Evolutionary conservation across 2,113 vertebrate species (phyloP), one percentile per base, ranked within the genome.

Genomic region (Cairina moschata): DNA sequence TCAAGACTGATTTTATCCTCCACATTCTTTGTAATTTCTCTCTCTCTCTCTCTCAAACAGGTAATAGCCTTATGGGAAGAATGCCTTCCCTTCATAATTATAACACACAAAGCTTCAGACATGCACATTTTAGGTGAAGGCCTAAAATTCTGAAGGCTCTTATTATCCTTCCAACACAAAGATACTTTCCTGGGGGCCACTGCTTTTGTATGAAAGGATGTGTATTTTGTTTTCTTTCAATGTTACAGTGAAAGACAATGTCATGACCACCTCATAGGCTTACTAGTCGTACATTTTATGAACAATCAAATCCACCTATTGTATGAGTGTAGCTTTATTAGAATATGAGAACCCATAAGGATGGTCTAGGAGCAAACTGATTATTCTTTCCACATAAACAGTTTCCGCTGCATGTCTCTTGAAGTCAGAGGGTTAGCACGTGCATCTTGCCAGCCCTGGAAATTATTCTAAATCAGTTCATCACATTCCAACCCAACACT

Each of bases 381-480:
- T 67, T 60, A 18, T 83, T 36, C 60, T 44, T 86, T 73, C 68
- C 52, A 83, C 68, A 75, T 59, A 74, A 65, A 81, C 79, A 88
- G 44, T n/a, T 95, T 75, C 63, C 44, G 72, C 11, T 83, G 76
- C 52, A 8, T 42, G 60, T 79, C 48, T 86, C 54, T 72, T 63
- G 72, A 69, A 90, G 87, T 90, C 90, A 90, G 4, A 77, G 36
- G 18, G 36, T 63, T 66, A 46, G 59, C 60, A 73, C 7, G 8
- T 72, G 83, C 75, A 63, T 91, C 54, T 55, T 86, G 60, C 72
- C 65, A 93, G 73, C 60, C 50, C 60, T 91, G 83, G 85, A 97
- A 93, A 96, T 91, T 84, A 86, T 52, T 73, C 55, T 65, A 96
- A 96, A 92, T 86, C 90, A 90, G 42, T 68, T 50, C 62, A 93